Evolutionary conservation across 2,113 vertebrate species (phyloP).

Genomic region (Arenaria interpres): DNA sequence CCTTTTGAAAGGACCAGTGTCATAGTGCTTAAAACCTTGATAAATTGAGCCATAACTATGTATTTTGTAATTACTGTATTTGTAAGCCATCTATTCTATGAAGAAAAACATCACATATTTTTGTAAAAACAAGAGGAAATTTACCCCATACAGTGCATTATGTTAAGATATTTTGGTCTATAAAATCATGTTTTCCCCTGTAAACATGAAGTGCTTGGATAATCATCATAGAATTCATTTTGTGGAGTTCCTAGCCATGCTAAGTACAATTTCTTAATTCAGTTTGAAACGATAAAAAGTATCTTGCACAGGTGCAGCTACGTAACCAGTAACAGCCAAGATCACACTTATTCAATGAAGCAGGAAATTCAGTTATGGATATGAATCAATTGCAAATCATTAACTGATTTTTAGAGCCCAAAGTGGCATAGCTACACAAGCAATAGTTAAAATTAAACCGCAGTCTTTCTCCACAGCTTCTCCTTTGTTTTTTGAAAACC

Average conservation of each 20-base stretch:
- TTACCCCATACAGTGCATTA: background rate
- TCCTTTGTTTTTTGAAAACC: background rate
- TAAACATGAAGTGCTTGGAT: background rate
- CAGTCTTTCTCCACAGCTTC: background rate
- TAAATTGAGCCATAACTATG: background rate
- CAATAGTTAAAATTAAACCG: background rate
- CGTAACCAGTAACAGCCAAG: background rate
- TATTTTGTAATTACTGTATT: background rate
- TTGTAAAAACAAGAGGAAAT: background rate
- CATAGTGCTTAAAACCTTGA: background rate
- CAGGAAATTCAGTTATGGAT: background rate
- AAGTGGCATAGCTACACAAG: background rate
- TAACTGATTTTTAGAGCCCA: background rate
- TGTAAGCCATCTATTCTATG: background rate
- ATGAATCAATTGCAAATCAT: background rate
- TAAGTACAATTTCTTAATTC: background rate
- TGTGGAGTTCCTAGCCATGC: background rate
- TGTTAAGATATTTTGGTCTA: background rate
- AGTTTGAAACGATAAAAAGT: background rate
- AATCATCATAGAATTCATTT: background rate
- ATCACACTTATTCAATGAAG: background rate
- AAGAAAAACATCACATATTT: background rate
- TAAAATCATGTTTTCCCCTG: background rate
- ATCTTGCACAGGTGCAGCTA: background rate
- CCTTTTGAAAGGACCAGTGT: background rate